A percentile compares a stretch with the other conserved stretches of the same genome.
phyloP scores from a whole-genome alignment of 2,797 vertebrate genomes.

The Todus mexicanus region DNA sequence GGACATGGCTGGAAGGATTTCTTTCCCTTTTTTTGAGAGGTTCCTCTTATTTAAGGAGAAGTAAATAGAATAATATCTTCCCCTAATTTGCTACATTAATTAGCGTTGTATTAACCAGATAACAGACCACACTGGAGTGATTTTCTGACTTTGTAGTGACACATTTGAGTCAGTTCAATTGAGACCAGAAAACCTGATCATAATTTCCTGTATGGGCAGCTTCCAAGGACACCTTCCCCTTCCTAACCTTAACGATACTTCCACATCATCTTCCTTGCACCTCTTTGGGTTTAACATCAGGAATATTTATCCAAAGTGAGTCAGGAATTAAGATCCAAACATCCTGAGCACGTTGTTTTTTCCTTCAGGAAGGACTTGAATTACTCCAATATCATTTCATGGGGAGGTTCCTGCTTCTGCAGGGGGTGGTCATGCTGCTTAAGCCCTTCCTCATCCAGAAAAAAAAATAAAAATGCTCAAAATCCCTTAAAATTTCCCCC shows the following conservation, averaged over 20 bases:
- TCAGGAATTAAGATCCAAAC: not conserved
- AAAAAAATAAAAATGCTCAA: too few species aligned
- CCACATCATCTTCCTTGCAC: not conserved
- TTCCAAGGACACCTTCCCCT: too few species aligned
- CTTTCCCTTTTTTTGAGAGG: too few species aligned
- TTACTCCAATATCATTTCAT: not conserved
- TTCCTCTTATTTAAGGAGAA: too few species aligned
- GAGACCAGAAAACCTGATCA: not conserved
- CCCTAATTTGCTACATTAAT: not conserved
- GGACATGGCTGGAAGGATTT: not conserved
- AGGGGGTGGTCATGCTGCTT: not conserved
- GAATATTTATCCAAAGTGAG: not conserved
- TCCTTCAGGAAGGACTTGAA: not conserved
- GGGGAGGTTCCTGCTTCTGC: not conserved
- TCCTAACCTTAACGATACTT: too few species aligned
- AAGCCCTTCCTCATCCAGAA: not conserved
- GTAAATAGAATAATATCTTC: not conserved
- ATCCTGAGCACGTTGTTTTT: too few species aligned
- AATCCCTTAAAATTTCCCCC: not conserved
- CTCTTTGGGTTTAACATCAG: too few species aligned
- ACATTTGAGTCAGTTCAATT: not conserved
- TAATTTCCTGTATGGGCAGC: not conserved
- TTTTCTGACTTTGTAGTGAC: not conserved
- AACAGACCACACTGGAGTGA: rapidly evolving
- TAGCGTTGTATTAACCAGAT: not conserved